Evolutionary conservation across 2,797 vertebrate species (phyloP).

Genomic region (Anguilla pacifica): DNA sequence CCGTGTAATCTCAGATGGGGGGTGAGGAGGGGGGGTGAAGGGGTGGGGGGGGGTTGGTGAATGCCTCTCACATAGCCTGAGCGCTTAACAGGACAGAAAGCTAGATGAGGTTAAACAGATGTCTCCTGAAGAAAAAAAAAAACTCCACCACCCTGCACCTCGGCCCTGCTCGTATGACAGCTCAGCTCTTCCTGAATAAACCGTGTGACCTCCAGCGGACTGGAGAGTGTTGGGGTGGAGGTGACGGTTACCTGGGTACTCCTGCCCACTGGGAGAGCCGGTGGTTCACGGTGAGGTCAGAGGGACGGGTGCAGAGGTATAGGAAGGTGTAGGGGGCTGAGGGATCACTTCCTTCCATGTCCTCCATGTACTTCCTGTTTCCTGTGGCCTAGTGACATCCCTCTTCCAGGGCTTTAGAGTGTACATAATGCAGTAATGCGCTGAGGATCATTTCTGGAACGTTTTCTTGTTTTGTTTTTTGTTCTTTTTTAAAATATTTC

Average conservation of each 20-base stretch:
- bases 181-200: conserved; percentile 18
- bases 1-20: conserved; percentile 38
- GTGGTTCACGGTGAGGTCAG: conserved; percentile 40
- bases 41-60: conserved; percentile 26
- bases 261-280: conserved; percentile 40
- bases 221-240: conserved; percentile 25
- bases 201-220: conserved; percentile 35
- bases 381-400: background rate
- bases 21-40: background rate
- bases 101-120: conserved; percentile 55
- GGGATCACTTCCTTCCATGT: conserved; percentile 24
- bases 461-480: background rate
- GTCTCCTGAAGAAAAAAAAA: conserved; percentile 26
- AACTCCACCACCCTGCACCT: background rate
- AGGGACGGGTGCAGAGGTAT: conserved; percentile 11
- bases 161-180: conserved; percentile 26
- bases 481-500: background rate
- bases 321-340: conserved; percentile 24
- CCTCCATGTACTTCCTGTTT: conserved; percentile 25
- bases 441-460: background rate
- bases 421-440: background rate
- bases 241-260: background rate
- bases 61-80: conserved; percentile 41
- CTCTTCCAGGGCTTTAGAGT: background rate
- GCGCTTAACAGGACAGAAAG: conserved; percentile 49